Percentiles rank a stretch among this genome's conserved stretches.
These are phyloP conservation scores for Mayetiola destructor DNA, from an alignment of 2,888 invertebrate genomes.

Conservation along the genomic window DNA sequence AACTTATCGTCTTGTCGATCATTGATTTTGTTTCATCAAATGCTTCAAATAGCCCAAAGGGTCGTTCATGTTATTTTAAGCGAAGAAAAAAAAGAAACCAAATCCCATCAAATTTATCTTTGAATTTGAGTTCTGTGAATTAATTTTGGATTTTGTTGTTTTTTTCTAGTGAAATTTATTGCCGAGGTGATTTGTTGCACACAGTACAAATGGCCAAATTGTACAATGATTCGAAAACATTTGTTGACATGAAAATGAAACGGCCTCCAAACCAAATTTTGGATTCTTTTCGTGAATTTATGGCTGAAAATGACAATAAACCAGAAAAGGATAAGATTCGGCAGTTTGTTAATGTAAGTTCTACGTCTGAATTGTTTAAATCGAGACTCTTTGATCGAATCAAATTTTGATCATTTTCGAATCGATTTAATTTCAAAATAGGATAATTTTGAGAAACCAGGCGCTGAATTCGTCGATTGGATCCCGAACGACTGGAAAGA, in stretches of 20 bases:
- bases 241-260: constrained; percentile 78
- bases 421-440: not conserved
- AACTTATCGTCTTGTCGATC: no score
- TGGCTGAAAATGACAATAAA: constrained; percentile 33
- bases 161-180: constrained; percentile 58
- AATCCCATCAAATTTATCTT: not conserved
- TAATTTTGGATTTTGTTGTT: not conserved
- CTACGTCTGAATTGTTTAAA: not conserved
- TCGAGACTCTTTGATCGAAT: not conserved
- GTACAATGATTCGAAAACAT: constrained; percentile 74
- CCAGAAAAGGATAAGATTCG: constrained; percentile 23
- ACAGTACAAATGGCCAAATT: constrained; percentile 69
- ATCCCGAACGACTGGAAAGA: constrained; percentile 59
- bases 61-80: not conserved
- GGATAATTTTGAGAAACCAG: constrained; percentile 30
- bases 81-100: not conserved
- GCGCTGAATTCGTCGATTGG: constrained; percentile 60
- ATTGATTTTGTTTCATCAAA: no score
- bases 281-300: constrained; percentile 46
- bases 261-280: constrained; percentile 48
- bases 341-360: constrained; percentile 14
- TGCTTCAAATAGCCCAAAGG: no score
- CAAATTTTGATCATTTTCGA: not conserved
- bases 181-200: constrained; percentile 62
- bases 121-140: not conserved